Evolutionary conservation across 2,113 vertebrate species (phyloP).

Genomic region (Nyctibius bracteatus): DNA sequence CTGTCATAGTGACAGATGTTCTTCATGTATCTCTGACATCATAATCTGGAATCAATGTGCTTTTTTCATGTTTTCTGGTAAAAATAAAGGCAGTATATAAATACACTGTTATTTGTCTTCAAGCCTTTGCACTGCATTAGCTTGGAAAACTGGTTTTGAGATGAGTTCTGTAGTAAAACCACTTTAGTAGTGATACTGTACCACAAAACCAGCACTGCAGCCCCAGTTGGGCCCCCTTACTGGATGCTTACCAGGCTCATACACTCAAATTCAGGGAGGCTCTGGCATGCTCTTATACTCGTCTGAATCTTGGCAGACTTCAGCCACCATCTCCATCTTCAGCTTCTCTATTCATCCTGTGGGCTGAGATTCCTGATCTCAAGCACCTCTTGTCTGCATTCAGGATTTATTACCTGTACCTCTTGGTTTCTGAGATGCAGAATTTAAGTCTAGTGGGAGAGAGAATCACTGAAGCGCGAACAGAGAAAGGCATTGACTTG

Average conservation of each 20-base stretch:
- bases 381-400: not conserved
- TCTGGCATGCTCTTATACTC: not conserved
- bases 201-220: not conserved
- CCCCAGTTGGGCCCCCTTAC: not conserved
- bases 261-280: not conserved
- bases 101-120: not conserved
- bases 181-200: not conserved
- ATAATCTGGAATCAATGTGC: slow-evolving; percentile 1
- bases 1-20: slow-evolving; percentile 57
- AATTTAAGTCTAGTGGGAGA: not conserved
- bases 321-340: not conserved
- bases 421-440: not conserved
- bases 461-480: not conserved
- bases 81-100: not conserved
- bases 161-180: not conserved
- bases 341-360: not conserved
- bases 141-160: not conserved
- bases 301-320: not conserved
- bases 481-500: not conserved
- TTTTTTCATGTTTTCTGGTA: not conserved
- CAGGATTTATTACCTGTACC: not conserved
- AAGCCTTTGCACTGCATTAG: not conserved
- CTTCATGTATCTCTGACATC: slow-evolving; percentile 3
- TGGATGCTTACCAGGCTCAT: not conserved
- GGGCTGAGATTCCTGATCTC: not conserved